phyloP scores from a whole-genome alignment of 2,113 vertebrate genomes.

The Cavia porcellus region DNA sequence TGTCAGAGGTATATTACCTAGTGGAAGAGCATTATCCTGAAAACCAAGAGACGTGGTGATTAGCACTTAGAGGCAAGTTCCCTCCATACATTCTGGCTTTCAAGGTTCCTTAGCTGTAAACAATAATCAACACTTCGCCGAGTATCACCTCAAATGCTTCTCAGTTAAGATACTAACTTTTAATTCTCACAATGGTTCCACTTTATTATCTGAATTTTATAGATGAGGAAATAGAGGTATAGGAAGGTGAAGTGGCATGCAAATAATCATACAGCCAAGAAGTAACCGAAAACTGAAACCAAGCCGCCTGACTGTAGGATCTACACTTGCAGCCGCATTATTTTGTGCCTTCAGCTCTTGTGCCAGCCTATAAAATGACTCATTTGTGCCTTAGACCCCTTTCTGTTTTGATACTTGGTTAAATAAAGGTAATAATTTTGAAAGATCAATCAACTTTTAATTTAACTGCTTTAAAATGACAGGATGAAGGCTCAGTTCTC shows the following conservation, averaged over 20 bases:
- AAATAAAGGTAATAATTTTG: conserved; percentile 50
- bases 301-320: background rate
- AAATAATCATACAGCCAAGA: conserved; percentile 15
- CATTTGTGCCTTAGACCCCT: background rate
- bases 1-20: background rate
- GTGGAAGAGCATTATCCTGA: conserved; percentile 21
- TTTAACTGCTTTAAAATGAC: conserved; percentile 39
- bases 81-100: background rate
- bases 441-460: conserved; percentile 42
- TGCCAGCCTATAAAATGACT: background rate
- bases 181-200: conserved; percentile 27
- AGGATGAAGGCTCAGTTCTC: background rate
- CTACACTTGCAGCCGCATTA: background rate
- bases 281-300: conserved; percentile 15
- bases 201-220: conserved; percentile 53
- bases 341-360: background rate
- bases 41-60: conserved; percentile 17
- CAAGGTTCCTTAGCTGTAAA: conserved; percentile 39
- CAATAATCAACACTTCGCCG: conserved; percentile 35
- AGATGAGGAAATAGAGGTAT: conserved; percentile 1
- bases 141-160: conserved; percentile 38
- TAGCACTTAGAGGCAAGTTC: conserved; percentile 30
- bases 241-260: background rate
- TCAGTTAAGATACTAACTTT: conserved; percentile 32
- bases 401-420: conserved; percentile 10